Conservation (phyloP, 2,797 vertebrate species). For the Nothura maculosa region DNA sequence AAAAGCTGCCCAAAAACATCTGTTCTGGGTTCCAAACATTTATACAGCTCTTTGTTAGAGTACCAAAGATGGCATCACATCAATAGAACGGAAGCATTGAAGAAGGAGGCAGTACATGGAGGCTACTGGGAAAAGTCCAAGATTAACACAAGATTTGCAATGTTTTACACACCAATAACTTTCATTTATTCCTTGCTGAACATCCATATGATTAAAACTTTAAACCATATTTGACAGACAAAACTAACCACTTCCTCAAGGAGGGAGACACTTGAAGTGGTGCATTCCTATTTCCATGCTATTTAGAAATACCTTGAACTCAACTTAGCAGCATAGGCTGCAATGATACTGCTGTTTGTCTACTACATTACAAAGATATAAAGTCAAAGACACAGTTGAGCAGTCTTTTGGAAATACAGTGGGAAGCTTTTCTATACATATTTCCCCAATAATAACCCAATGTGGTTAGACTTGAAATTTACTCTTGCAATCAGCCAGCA, state of each 20-base stretch:
- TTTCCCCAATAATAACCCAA: neutral
- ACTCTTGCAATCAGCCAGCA: neutral
- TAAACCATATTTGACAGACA: neutral
- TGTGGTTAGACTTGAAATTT: neutral
- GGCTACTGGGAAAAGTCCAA: neutral
- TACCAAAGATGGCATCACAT: constrained; percentile 38
- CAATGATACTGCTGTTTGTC: fast-evolving
- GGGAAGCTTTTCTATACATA: neutral
- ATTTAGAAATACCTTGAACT: neutral
- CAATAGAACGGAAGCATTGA: neutral
- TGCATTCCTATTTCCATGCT: neutral
- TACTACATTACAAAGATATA: fast-evolving
- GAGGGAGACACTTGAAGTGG: neutral
- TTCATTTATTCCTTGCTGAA: neutral
- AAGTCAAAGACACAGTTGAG: neutral
- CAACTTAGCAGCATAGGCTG: neutral
- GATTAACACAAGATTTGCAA: neutral
- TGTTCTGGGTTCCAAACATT: constrained; percentile 55
- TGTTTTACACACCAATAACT: neutral
- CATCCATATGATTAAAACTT: neutral
- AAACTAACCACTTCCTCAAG: neutral
- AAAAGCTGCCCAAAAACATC: constrained; percentile 56
- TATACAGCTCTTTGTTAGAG: constrained; percentile 54
- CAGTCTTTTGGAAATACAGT: neutral
- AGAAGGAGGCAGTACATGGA: neutral